Evolutionary conservation across 2,113 vertebrate species (phyloP), one percentile per base, ranked within the genome.

Genomic region (Taxidea taxus): DNA sequence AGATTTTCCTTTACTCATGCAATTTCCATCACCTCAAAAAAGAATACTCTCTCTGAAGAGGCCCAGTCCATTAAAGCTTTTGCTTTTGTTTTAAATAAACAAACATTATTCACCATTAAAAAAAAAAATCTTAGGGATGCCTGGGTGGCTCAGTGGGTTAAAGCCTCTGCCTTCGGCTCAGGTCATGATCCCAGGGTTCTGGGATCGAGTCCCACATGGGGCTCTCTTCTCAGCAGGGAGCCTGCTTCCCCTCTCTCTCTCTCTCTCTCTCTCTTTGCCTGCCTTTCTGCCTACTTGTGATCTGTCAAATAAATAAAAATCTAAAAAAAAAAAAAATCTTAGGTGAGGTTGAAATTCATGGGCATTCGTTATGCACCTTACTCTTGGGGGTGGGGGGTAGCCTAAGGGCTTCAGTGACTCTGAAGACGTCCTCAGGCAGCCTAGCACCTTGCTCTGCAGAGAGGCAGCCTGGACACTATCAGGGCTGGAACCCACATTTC

Each of bases 11-110:
- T 83, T 60, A 42, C 58, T 96, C 15, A 11, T 66, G 51, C 27
- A 29, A 54, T 90, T 97, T 95, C 92, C 83, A 82, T 86, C 27
- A 87, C 85, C 90, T 77, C 95, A 70, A 91, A 96, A 95, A 64
- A 97, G 60, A 77, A 64, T 25, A 94, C 20, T 84, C 68, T 56
- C 51, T 93, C 51, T 20, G 0, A 56, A 51, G 60, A 86, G 49
- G 10, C 37, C 14, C 77, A 94, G 80, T 60, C 84, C 77, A 62
- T 88, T 77, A 58, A 72, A 74, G 31, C 4, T 42, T 49, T 37
- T 21, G 58, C 58, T 66, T 86, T 70, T 83, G 11, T 37, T 90
- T 39, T 80, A 27, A 42, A 81, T 29, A 68, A 92, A 96, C 31
- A 95, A 97, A 95, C 42, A 85, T 92, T 94, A 89, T 91, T 54